phyloP scores from a whole-genome alignment of 2,888 invertebrate species.

The Noctua comes region DNA sequence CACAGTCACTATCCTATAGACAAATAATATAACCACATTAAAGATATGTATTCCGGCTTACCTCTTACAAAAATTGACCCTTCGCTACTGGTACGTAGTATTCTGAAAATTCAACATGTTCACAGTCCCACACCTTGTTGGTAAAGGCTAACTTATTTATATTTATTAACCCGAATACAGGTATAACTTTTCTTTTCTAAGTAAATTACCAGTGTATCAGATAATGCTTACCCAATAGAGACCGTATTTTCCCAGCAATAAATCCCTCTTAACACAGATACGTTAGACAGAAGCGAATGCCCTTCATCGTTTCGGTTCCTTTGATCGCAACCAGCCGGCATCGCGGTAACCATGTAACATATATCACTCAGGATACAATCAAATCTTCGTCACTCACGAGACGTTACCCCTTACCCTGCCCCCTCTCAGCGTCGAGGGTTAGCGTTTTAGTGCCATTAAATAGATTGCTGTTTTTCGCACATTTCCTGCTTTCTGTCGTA shows the following conservation, averaged over 20 bases:
- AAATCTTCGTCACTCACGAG: slow-evolving; percentile 56
- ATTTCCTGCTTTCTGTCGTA: slow-evolving; percentile 37
- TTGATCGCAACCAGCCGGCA: slow-evolving; percentile 30
- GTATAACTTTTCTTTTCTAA: neutral
- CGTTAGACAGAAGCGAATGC: slow-evolving; percentile 25
- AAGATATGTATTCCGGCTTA: no score
- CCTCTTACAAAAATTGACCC: no score
- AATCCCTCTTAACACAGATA: slow-evolving; percentile 3
- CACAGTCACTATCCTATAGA: no score
- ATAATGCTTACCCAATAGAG: neutral
- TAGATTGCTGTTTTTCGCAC: slow-evolving; percentile 67
- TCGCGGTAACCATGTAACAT: slow-evolving; percentile 33
- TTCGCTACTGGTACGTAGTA: neutral
- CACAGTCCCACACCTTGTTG: neutral
- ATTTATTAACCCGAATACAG: neutral
- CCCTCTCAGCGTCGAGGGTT: slow-evolving; percentile 19
- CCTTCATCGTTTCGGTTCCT: slow-evolving; percentile 22
- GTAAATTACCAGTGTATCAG: slow-evolving; percentile 5
- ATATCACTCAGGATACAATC: slow-evolving; percentile 57
- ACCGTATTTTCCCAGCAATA: slow-evolving; percentile 12
- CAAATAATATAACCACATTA: no score
- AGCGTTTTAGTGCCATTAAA: slow-evolving; percentile 62
- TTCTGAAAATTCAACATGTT: neutral
- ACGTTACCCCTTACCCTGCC: slow-evolving; percentile 14
- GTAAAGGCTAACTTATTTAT: neutral